Evolutionary conservation across 2,888 invertebrate species (phyloP), one percentile per base, ranked within the genome.

Genomic region (Idaea dimidiata): DNA sequence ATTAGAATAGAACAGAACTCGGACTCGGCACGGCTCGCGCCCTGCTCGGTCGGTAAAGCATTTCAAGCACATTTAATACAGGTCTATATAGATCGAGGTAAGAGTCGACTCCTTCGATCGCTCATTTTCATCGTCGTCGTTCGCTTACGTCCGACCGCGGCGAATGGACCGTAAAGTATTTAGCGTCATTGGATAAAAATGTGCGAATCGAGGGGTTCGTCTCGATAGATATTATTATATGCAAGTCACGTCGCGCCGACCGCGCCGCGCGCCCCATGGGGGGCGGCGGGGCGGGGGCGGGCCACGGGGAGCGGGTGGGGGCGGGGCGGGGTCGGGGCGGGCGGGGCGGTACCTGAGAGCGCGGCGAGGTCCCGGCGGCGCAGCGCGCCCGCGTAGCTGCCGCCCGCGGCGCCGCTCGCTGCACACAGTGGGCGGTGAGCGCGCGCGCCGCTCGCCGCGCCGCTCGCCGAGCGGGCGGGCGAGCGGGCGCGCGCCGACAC

Each of bases 361-460:
- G 94, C 93, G 93, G 95, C 94, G 91, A 95, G 94, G 91, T 95
- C 95, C 73, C 96, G 95, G 90, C 97, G 97, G 93, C 96, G 96
- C 93, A 97, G 94, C 91, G 97, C 96, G 93, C 96, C 96, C 91
- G 97, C 97, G 95, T 97, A 97, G 94, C 96, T 95, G 87, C 84
- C 84, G 78, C 82, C 76, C 84, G 83, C 80, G 66, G 74, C 72
- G 73, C 70, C 71, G 74, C 68, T 43, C 67, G 71, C 77, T 78
- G 76, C 72, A 71, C 69, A 69, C 63, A 70, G 75, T 78, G 73
- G 75, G 81, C 65, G 61, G 75, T 76, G 76, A 78, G 73, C 70
- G 61, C 62, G 60, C 62, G 17, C 58, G 60, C 58, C 60, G n/a
- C n/a, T n/a, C n/a, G n/a, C 57, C 74, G 79, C 70, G 64, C 74